Conservation (phyloP, 2,888 invertebrate species). For the Idaea aversata region DNA sequence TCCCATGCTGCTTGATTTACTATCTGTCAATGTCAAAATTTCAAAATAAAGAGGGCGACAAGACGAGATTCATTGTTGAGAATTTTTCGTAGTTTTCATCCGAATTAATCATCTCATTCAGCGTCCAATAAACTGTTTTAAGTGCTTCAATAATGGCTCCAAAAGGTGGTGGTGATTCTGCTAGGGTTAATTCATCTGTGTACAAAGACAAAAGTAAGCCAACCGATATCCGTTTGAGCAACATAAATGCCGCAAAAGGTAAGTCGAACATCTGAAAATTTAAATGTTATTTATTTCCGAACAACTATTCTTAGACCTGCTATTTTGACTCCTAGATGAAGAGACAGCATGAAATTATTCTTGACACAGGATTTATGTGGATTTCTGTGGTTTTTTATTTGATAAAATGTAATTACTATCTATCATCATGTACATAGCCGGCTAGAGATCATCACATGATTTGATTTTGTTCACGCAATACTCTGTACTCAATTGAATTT, state of each 20-base stretch:
- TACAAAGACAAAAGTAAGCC: constrained; percentile 97
- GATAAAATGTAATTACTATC: background rate
- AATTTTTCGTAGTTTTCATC: constrained; percentile 27
- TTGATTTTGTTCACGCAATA: background rate
- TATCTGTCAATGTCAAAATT: constrained; percentile 9
- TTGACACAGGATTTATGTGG: background rate
- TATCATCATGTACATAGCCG: background rate
- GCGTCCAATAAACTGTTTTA: constrained; percentile 11
- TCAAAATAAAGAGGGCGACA: constrained; percentile 6
- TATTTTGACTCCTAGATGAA: background rate
- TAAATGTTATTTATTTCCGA: constrained; percentile 15
- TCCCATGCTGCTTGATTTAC: background rate
- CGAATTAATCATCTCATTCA: constrained; percentile 32
- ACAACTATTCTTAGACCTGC: constrained; percentile 8
- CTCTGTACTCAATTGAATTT: background rate
- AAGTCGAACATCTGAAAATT: constrained; percentile 49
- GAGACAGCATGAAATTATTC: background rate
- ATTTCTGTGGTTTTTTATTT: background rate
- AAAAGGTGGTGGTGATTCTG: constrained; percentile 73
- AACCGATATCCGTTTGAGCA: constrained; percentile 94
- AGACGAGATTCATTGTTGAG: background rate
- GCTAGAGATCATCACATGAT: background rate
- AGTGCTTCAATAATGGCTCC: constrained; percentile 58
- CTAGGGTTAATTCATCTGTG: constrained; percentile 76
- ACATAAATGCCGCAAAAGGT: constrained; percentile 99